Base-by-base conservation (phyloP, 2,888 invertebrate species). In the Himalopsyche japonica region DNA sequence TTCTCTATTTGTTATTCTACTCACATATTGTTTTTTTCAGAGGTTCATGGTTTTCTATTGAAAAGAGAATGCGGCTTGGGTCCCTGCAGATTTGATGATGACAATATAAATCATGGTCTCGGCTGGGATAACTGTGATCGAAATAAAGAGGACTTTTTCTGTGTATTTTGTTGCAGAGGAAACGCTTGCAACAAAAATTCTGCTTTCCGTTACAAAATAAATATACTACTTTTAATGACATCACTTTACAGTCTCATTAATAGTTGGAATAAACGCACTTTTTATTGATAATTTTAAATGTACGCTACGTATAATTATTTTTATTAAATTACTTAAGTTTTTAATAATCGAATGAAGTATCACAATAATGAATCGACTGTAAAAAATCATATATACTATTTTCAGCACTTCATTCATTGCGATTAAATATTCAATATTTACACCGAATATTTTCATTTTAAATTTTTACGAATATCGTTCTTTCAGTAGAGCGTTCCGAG, bases 11-110 rank as follows among this genome's bases (percentile, higher is more conserved):
- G 3, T 15, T 43, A 43, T 43, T 7, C 3, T 15, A 76, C 77
- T 82, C 43, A 15, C 2, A 43, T 43, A 84, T 80, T n/a, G n/a
- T n/a, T n/a, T 85, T 82, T 89, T 90, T 79, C 88, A 91, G 91
- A 88, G 43, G 87, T 88, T 82, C 89, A 89, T 80, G 91, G 91
- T 20, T 90, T 90, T 84, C 87, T 87, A 18, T 88, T 91, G 81
- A 91, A 90, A 87, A 88, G 91, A 5, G 91, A 91, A 88, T 92
- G 92, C 85, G 92, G 91, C 12, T 87, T 91, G 43, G 91, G 90
- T 5, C 92, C 91, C 1, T 92, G 92, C 86, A 88, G 88, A 12
- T 91, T 92, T 87, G 89, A 90, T 82, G 91, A 91, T 85, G 88
- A 88, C 48, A 89, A 89, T 88, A 89, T 90, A 86, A 89, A 88